Conservation (phyloP, 1,140 invertebrate genomes). For the Chironomus striatipennis region DNA sequence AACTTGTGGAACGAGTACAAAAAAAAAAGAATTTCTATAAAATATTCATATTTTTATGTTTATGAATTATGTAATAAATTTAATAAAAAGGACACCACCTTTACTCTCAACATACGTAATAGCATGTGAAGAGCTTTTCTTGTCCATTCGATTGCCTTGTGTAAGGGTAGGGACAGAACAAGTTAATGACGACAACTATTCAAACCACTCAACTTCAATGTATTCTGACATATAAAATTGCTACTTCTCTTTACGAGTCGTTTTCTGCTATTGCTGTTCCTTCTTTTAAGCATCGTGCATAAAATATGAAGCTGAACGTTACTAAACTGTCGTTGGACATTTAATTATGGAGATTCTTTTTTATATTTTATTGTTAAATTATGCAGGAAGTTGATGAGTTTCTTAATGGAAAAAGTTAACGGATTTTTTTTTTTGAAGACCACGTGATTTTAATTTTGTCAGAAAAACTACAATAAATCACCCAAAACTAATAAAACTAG, state of each 20-base stretch:
- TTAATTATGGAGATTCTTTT: no score
- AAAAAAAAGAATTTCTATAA: neutral
- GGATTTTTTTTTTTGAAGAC: no score
- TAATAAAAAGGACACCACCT: neutral
- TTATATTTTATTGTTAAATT: no score
- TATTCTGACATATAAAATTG: neutral
- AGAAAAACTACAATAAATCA: no score
- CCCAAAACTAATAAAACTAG: no score
- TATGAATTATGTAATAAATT: neutral
- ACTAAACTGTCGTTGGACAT: no score
- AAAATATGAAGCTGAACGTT: no score
- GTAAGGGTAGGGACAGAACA: neutral
- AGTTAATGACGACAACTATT: neutral
- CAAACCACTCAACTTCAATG: conserved; percentile 15
- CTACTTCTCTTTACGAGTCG: neutral
- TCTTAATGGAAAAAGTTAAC: no score
- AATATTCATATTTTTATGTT: neutral
- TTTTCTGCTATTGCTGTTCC: neutral
- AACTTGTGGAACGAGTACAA: neutral
- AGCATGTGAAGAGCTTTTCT: no score
- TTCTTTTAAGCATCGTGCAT: neutral
- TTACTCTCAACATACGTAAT: neutral
- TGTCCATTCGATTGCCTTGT: no score
- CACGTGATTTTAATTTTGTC: no score
- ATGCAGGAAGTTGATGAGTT: no score